These are phyloP conservation scores for Antedon mediterranea DNA, from an alignment of 53 echinoderm and acorn worm genomes.

Conservation along the genomic window DNA sequence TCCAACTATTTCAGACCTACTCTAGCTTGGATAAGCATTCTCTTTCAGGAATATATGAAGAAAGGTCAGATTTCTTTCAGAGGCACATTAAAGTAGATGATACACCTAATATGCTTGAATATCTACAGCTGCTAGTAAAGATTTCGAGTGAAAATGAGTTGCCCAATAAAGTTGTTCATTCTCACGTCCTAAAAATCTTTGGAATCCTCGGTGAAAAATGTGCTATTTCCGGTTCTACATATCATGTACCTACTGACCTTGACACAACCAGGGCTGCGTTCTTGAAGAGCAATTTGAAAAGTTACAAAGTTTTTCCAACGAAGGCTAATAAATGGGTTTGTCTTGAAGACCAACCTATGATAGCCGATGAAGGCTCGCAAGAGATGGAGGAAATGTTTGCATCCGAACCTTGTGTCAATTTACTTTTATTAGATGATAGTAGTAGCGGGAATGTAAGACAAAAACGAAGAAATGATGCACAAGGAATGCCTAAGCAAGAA, in stretches of 20 bases:
- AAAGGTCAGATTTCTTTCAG: slow-evolving; percentile 15
- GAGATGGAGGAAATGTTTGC: slow-evolving; percentile 32
- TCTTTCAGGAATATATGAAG: not conserved
- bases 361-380: slow-evolving; percentile 19
- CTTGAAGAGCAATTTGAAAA: slow-evolving; percentile 10
- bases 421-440: slow-evolving; percentile 22
- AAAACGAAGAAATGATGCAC: too few species aligned
- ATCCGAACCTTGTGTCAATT: slow-evolving; percentile 18
- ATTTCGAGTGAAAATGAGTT: slow-evolving; percentile 19
- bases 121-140: slow-evolving; percentile 29
- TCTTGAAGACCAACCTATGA: slow-evolving; percentile 10
- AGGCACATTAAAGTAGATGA: slow-evolving; percentile 13
- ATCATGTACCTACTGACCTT: not conserved
- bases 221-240: not conserved
- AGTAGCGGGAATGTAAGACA: slow-evolving; percentile 14
- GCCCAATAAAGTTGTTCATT: slow-evolving; percentile 13
- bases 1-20: slow-evolving; percentile 19
- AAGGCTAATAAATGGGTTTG: slow-evolving; percentile 33
- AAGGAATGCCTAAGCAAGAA: not conserved
- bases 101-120: slow-evolving; percentile 32
- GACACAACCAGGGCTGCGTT: slow-evolving; percentile 1
- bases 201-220: slow-evolving; percentile 35
- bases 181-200: slow-evolving; percentile 27
- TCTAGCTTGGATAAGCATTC: not conserved
- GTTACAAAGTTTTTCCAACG: slow-evolving; percentile 32